Percentiles rank a stretch among this genome's conserved stretches.
These are phyloP conservation scores for Ancistrus triradiatus DNA, from an alignment of 2,113 vertebrate species.

Conservation along the genomic window DNA sequence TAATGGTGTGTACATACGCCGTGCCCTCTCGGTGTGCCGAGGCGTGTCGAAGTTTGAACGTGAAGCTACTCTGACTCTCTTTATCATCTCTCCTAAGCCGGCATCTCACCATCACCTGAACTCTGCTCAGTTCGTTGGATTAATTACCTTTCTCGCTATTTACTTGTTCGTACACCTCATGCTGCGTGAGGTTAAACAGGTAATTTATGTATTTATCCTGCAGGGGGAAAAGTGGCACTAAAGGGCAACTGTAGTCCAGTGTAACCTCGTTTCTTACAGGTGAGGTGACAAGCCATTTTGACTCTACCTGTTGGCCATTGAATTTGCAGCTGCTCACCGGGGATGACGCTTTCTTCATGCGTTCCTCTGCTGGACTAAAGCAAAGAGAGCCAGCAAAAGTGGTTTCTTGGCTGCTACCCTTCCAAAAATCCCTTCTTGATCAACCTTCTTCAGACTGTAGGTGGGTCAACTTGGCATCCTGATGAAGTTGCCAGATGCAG, in stretches of 20 bases:
- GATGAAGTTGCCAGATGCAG: too few species aligned
- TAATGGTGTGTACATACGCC: constrained; percentile 59
- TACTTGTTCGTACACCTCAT: too few species aligned
- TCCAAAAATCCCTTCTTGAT: too few species aligned
- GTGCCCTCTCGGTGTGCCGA: constrained; percentile 49
- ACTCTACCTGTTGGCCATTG: not conserved
- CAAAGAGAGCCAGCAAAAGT: too few species aligned
- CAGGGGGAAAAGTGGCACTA: not conserved
- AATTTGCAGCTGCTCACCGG: constrained; percentile 5
- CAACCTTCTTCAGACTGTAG: too few species aligned
- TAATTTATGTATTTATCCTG: not conserved
- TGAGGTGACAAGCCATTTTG: not conserved
- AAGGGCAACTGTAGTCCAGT: not conserved
- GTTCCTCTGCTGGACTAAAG: too few species aligned
- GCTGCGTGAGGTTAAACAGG: not conserved
- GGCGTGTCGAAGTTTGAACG: constrained; percentile 54
- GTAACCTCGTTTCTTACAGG: too few species aligned
- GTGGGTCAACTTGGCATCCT: too few species aligned
- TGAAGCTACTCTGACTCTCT: constrained; percentile 45
- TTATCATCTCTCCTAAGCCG: not conserved
- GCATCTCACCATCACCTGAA: constrained; percentile 3
- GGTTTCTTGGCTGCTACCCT: too few species aligned
- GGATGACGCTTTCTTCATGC: constrained; percentile 8
- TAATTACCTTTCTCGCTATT: not conserved
- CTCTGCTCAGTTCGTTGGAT: not conserved